Evolutionary conservation across 1,140 invertebrate genomes (phyloP).

Genomic region (Helicoverpa zea): DNA sequence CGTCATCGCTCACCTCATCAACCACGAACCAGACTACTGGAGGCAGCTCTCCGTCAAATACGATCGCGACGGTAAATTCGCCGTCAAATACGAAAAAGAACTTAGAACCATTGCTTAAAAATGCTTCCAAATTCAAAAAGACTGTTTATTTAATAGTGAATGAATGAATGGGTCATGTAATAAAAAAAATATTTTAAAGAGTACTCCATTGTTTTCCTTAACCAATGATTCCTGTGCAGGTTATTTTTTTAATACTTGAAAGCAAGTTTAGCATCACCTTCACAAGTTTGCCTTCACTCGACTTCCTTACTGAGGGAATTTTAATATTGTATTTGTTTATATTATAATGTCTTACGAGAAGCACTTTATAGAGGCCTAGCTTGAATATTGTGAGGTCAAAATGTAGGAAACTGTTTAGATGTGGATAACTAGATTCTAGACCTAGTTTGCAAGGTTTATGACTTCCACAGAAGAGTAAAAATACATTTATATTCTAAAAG

Average conservation of each 20-base stretch:
- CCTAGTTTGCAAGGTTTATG: neutral
- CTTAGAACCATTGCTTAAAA: slow-evolving; percentile 50
- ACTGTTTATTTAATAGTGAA: neutral
- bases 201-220: neutral
- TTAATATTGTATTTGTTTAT: slow-evolving; percentile 14
- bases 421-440: too few species aligned
- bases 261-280: slow-evolving; percentile 21
- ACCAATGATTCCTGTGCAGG: neutral
- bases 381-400: neutral
- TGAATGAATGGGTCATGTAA: too few species aligned
- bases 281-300: slow-evolving; percentile 7
- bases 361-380: neutral
- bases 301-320: slow-evolving; percentile 9
- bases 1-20: slow-evolving; percentile 86
- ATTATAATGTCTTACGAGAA: neutral
- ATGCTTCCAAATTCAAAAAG: neutral
- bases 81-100: slow-evolving; percentile 86
- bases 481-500: too few species aligned
- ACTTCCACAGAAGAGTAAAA: too few species aligned
- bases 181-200: neutral
- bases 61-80: slow-evolving; percentile 88
- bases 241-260: neutral
- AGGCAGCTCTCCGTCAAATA: slow-evolving; percentile 87
- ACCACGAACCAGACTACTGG: slow-evolving; percentile 88
- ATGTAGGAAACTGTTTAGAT: neutral